These are phyloP conservation scores for Panurus biarmicus DNA, from an alignment of 2,113 vertebrate species.

Conservation along the genomic window DNA sequence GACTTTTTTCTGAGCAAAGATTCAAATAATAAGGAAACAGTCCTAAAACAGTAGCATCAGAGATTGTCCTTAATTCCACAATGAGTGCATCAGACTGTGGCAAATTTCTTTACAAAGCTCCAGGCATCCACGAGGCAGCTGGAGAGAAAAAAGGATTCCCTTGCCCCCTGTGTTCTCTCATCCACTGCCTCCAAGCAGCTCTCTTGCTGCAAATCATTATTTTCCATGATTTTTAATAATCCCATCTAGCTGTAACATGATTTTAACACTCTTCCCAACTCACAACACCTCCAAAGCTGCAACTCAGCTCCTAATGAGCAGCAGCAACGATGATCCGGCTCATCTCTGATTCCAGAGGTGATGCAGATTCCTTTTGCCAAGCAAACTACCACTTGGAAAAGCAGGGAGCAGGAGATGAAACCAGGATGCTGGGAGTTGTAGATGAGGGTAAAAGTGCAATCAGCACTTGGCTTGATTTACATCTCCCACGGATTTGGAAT, in stretches of 20 bases:
- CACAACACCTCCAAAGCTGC: background rate
- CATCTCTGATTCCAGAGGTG: background rate
- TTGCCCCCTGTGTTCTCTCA: background rate
- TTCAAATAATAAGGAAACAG: background rate
- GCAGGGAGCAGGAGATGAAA: background rate
- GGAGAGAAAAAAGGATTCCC: background rate
- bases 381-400: background rate
- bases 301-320: background rate
- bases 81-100: background rate
- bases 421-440: too few relatives aligned
- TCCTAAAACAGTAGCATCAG: background rate
- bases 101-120: background rate
- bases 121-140: background rate
- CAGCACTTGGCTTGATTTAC: background rate
- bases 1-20: background rate
- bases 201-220: background rate
- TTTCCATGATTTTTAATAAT: background rate
- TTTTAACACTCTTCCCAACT: background rate
- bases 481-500: background rate
- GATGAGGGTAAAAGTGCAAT: background rate
- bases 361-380: background rate
- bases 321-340: background rate
- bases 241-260: background rate
- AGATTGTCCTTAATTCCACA: constrained; percentile 2
- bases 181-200: background rate